Evolutionary conservation across 1,140 invertebrate genomes (phyloP).

Genomic region (Daktulosphaira vitifoliae): DNA sequence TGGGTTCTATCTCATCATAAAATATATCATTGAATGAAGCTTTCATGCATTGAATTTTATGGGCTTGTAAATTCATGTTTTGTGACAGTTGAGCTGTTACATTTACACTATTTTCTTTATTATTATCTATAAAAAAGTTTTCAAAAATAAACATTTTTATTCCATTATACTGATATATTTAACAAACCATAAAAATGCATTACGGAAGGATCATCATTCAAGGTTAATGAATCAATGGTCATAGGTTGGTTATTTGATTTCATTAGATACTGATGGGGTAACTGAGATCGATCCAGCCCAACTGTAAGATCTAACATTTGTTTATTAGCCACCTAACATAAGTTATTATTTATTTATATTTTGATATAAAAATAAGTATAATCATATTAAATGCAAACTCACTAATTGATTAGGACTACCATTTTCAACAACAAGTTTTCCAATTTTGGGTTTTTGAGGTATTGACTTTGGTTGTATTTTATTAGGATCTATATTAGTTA

Average conservation of each 20-base stretch:
- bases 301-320: slow-evolving; percentile 19
- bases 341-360: neutral
- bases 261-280: slow-evolving; percentile 14
- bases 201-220: neutral
- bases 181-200: slow-evolving; percentile 24
- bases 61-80: slow-evolving; percentile 51
- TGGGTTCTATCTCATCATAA: slow-evolving; percentile 23
- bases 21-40: slow-evolving; percentile 59
- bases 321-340: neutral
- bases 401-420: slow-evolving; percentile 8
- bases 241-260: slow-evolving; percentile 5
- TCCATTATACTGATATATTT: neutral
- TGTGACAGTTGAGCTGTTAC: slow-evolving; percentile 52
- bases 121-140: neutral
- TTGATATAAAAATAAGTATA: neutral
- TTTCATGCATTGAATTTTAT: slow-evolving; percentile 76
- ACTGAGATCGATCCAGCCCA: slow-evolving; percentile 26
- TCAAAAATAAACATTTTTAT: neutral
- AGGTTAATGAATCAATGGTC: neutral
- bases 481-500: slow-evolving; percentile 42
- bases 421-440: neutral
- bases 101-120: slow-evolving; percentile 41
- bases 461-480: slow-evolving; percentile 43
- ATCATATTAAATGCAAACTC: neutral
- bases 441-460: slow-evolving; percentile 6